A percentile compares a stretch with the other conserved stretches of the same genome.
phyloP scores from a whole-genome alignment of 2,888 invertebrate genomes.

The Meteorus cinctellus region DNA sequence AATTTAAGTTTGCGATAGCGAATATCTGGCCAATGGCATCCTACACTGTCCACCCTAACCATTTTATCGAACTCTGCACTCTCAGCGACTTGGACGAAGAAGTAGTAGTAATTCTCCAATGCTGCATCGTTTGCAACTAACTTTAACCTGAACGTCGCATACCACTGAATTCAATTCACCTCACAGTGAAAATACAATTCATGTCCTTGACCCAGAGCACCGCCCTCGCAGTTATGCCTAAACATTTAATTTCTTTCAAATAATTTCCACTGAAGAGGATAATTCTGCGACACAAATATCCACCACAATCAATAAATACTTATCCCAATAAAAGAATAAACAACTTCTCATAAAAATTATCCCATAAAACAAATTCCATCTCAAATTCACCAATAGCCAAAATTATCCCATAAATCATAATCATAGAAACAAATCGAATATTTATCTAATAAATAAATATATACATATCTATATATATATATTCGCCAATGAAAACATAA shows the following conservation, averaged over 20 bases:
- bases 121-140: conserved; percentile 33
- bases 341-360: too few species aligned
- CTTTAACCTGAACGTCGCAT: conserved; percentile 19
- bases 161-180: conserved; percentile 22
- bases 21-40: conserved; percentile 28
- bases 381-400: too few species aligned
- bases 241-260: not conserved
- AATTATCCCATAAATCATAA: too few species aligned
- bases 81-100: conserved; percentile 23
- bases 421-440: too few species aligned
- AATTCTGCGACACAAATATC: too few species aligned
- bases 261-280: not conserved
- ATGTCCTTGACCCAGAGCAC: conserved; percentile 32
- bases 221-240: not conserved
- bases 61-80: conserved; percentile 34
- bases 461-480: too few species aligned
- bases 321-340: too few species aligned
- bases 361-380: too few species aligned
- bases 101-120: conserved; percentile 22
- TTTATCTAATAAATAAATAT: too few species aligned
- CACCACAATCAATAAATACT: too few species aligned
- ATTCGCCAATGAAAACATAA: too few species aligned
- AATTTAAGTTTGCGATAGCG: conserved; percentile 33
- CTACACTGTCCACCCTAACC: conserved; percentile 24
- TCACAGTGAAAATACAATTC: conserved; percentile 11